These are phyloP conservation scores for Halichoerus grypus DNA, from an alignment of 2,113 vertebrate genomes.

Conservation along the genomic window DNA sequence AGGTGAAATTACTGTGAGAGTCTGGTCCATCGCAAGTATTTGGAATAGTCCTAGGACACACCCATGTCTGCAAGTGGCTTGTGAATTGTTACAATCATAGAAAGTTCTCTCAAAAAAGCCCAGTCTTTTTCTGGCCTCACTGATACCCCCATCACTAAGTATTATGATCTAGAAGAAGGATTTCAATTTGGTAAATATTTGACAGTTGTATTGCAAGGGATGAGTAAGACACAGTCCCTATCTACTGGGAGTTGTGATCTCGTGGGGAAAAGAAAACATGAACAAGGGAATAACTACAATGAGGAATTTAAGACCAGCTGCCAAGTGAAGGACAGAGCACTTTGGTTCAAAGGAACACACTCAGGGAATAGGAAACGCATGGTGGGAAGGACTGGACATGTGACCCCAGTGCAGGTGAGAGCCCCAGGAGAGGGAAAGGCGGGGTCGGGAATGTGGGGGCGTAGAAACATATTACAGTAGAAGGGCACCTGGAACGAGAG, in stretches of 20 bases:
- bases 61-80: not conserved
- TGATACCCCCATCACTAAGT: not conserved
- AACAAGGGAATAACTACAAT: not conserved
- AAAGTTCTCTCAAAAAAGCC: slow-evolving; percentile 34
- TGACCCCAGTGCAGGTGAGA: not conserved
- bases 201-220: not conserved
- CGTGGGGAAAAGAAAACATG: not conserved
- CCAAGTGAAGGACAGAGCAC: not conserved
- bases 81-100: slow-evolving; percentile 39
- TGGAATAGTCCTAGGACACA: slow-evolving; percentile 10
- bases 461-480: not conserved
- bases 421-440: not conserved
- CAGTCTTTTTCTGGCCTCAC: slow-evolving; percentile 11
- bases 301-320: not conserved
- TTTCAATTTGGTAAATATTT: slow-evolving; percentile 22
- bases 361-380: not conserved
- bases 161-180: not conserved
- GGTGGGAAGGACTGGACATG: not conserved
- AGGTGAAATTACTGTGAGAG: slow-evolving; percentile 52
- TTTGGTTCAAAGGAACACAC: not conserved
- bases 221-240: not conserved
- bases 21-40: not conserved
- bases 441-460: not conserved
- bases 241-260: not conserved
- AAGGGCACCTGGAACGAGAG: not conserved